A percentile compares a stretch with the other conserved stretches of the same genome.
Conservation (phyloP, 2,797 vertebrate genomes). For the Lepilemur ruficaudatus region DNA sequence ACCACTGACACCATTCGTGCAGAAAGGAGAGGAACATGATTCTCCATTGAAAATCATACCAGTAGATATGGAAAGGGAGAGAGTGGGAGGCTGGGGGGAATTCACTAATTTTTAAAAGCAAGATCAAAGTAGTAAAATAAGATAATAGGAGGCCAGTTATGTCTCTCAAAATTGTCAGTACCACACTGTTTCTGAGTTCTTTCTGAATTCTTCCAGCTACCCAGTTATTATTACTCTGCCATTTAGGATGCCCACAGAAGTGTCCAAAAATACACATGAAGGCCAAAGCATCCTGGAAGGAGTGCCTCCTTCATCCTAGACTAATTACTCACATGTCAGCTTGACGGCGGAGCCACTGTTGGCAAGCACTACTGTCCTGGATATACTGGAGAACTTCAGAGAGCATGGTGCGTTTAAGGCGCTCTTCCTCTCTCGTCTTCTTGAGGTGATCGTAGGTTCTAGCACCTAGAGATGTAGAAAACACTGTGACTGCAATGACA, state of each 20-base stretch:
- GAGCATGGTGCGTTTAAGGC: conserved; percentile 95
- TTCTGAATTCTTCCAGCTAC: conserved; percentile 11
- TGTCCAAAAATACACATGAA: neutral
- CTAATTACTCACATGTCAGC: conserved; percentile 92
- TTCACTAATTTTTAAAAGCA: conserved; percentile 40
- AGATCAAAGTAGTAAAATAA: conserved; percentile 36
- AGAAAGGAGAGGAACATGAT: neutral
- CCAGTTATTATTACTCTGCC: neutral
- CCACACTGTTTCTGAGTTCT: neutral
- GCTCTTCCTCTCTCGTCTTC: conserved; percentile 93
- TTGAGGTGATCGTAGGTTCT: conserved; percentile 94
- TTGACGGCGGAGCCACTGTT: conserved; percentile 98
- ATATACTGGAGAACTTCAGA: conserved; percentile 97
- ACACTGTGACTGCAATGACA: neutral
- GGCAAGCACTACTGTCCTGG: conserved; percentile 95
- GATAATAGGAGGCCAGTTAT: neutral
- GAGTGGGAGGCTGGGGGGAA: neutral
- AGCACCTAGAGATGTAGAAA: conserved; percentile 87
- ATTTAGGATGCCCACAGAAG: neutral
- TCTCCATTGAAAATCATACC: neutral
- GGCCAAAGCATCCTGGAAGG: neutral
- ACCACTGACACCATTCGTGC: neutral
- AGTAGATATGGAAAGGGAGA: neutral
- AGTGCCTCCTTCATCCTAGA: neutral
- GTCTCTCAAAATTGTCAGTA: conserved; percentile 16